Percentiles rank a stretch among this genome's conserved stretches.
Evolutionary conservation across 2,888 invertebrate species (phyloP).

Genomic region (Melieria crassipennis): DNA sequence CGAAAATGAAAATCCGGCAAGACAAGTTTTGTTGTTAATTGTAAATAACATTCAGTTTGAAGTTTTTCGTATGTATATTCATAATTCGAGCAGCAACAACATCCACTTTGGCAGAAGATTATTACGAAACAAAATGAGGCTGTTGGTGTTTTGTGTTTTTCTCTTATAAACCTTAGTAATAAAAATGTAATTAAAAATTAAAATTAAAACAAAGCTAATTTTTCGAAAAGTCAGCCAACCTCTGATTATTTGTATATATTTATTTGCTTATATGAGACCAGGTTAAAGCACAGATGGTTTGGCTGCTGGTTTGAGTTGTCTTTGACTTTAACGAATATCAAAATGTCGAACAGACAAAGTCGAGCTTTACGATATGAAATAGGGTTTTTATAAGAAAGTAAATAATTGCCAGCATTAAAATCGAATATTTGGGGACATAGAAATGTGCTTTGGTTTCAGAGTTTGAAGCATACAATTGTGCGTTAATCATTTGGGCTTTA

Average conservation of each 20-base stretch:
- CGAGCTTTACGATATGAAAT: no score
- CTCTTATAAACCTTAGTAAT: constrained; percentile 7
- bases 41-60: constrained; percentile 6
- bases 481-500: no score
- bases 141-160: not conserved
- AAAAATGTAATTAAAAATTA: constrained; percentile 19
- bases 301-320: not conserved
- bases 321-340: no score
- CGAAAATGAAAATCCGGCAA: constrained; percentile 51
- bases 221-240: constrained; percentile 8
- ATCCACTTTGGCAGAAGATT: not conserved
- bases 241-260: constrained; percentile 2
- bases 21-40: constrained; percentile 48
- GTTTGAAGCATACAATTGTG: no score
- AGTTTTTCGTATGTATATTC: not conserved
- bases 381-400: no score
- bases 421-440: no score
- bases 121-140: constrained; percentile 17
- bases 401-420: no score
- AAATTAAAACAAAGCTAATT: constrained; percentile 23
- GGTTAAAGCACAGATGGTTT: constrained; percentile 6
- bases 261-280: constrained; percentile 1
- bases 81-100: not conserved
- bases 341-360: no score
- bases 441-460: no score